Percentiles rank a stretch among this genome's conserved stretches.
These are phyloP conservation scores for Pholis gunnellus DNA, from an alignment of 2,113 vertebrate genomes.

Conservation along the genomic window DNA sequence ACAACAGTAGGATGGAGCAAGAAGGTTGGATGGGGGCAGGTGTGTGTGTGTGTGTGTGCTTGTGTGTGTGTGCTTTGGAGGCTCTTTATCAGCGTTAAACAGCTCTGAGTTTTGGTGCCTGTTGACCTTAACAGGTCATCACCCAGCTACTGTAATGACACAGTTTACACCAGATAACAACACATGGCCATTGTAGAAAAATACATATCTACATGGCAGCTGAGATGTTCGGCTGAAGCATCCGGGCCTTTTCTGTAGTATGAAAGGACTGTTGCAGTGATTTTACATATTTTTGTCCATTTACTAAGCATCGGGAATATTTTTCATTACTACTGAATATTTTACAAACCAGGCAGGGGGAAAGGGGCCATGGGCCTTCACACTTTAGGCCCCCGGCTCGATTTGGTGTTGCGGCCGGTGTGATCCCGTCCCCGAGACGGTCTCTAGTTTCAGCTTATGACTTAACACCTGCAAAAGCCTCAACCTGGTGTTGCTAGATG, in stretches of 20 bases:
- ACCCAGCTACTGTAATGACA: slow-evolving; percentile 37
- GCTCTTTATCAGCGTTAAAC: slow-evolving; percentile 61
- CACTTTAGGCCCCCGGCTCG: too few relatives aligned
- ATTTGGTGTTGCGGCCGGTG: too few relatives aligned
- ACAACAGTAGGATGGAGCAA: slow-evolving; percentile 35
- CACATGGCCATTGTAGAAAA: slow-evolving; percentile 3
- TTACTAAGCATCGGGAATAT: neutral
- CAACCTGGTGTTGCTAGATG: neutral
- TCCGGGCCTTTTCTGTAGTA: neutral
- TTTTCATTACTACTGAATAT: neutral
- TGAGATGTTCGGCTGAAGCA: slow-evolving; percentile 16
- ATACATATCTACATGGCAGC: slow-evolving; percentile 21
- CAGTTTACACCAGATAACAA: slow-evolving; percentile 31
- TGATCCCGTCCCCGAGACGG: too few relatives aligned
- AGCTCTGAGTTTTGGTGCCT: slow-evolving; percentile 48
- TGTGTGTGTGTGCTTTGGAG: slow-evolving; percentile 28
- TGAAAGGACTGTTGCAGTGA: slow-evolving; percentile 2
- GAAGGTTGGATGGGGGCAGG: slow-evolving; percentile 52
- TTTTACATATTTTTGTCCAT: neutral
- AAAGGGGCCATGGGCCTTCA: too few relatives aligned
- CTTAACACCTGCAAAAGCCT: too few relatives aligned
- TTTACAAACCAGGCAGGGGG: neutral
- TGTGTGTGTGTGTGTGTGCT: slow-evolving; percentile 10
- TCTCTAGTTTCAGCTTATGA: too few relatives aligned
- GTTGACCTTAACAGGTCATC: slow-evolving; percentile 48